Evolutionary conservation across 2,797 vertebrate species (phyloP).

Genomic region (Tachyglossus aculeatus): DNA sequence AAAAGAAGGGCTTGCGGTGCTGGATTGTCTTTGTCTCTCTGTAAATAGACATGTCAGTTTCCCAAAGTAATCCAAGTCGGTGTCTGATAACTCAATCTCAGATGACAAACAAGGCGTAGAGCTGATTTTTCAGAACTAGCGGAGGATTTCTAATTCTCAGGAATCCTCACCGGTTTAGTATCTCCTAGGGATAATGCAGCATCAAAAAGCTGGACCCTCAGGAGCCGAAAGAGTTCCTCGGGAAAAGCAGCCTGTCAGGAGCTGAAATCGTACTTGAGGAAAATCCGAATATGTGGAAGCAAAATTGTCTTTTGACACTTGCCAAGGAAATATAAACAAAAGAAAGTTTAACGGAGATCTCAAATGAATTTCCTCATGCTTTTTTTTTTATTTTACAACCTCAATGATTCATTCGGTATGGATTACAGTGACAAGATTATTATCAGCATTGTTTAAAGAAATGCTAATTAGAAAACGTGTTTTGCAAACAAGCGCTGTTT

Average conservation of each 20-base stretch:
- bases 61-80: conserved; percentile 63
- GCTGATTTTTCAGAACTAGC: conserved; percentile 46
- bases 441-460: conserved; percentile 66
- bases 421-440: conserved; percentile 50
- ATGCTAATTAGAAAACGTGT: conserved; percentile 62
- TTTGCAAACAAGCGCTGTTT: conserved; percentile 21
- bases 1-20: conserved; percentile 34
- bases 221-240: conserved; percentile 5
- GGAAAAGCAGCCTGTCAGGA: not conserved
- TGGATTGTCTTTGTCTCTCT: conserved; percentile 72
- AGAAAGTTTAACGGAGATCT: conserved; percentile 66
- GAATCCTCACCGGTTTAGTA: not conserved
- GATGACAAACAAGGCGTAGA: conserved; percentile 63
- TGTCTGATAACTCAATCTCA: conserved; percentile 69
- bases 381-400: conserved; percentile 55
- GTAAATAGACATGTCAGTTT: conserved; percentile 72
- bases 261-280: conserved; percentile 13
- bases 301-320: conserved; percentile 49
- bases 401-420: conserved; percentile 49
- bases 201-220: no score
- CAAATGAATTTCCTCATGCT: conserved; percentile 56
- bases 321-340: conserved; percentile 67
- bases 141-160: conserved; percentile 49
- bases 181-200: not conserved
- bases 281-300: not conserved